phyloP scores from a whole-genome alignment of 2,797 vertebrate species.

The Peromyscus eremicus region DNA sequence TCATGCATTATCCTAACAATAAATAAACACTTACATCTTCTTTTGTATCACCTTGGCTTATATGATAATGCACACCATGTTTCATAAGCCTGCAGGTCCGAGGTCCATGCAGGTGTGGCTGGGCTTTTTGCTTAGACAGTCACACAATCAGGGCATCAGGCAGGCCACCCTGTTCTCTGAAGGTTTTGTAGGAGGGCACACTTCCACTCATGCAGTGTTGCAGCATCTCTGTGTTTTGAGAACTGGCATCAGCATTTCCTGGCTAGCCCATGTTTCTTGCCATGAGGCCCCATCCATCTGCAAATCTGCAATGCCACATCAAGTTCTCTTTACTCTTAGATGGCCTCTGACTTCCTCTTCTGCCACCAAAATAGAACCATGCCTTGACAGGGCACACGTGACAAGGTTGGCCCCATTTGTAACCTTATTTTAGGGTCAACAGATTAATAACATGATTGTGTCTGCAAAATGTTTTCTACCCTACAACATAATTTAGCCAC shows the following conservation, averaged over 20 bases:
- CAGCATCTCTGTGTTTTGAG: background rate
- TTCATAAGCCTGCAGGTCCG: background rate
- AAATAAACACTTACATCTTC: background rate
- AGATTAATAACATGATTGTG: background rate
- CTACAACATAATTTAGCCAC: background rate
- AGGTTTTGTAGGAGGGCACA: background rate
- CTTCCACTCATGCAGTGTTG: background rate
- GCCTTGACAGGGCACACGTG: background rate
- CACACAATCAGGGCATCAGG: background rate
- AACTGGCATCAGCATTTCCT: background rate
- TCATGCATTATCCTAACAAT: background rate
- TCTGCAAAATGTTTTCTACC: conserved; percentile 1
- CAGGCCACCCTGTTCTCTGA: background rate
- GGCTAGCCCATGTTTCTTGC: background rate
- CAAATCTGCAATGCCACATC: background rate
- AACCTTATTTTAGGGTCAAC: background rate
- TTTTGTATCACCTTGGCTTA: background rate
- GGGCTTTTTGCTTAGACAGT: background rate
- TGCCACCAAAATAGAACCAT: background rate
- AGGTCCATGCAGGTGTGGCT: background rate
- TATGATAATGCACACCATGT: background rate
- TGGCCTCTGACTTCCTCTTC: conserved; percentile 39
- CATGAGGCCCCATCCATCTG: background rate
- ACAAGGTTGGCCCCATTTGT: background rate
- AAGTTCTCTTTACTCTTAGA: background rate